Base-by-base conservation (phyloP, 2,888 invertebrate species). In the Phortica magna region DNA sequence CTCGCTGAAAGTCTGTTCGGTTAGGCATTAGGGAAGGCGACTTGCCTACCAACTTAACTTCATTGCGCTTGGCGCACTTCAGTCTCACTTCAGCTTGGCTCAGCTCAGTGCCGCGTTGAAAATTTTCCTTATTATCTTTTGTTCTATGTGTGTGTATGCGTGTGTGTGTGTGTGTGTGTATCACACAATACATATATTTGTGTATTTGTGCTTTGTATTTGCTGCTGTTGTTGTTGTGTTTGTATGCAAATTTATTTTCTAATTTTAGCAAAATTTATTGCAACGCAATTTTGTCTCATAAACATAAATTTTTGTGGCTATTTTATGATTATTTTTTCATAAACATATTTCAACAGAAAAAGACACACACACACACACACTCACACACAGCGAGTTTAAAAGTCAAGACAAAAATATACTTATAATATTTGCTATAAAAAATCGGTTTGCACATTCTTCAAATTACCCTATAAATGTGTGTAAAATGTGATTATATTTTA, bases 301-400 rank as follows among this genome's bases (percentile, higher is more conserved):
- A 71, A 71, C 70, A 71, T 71, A 71, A 71, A 53, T 71, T 71
- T 71, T 71, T 68, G 68, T 71, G 70, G 70, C 70, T 71, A 68
- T 71, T 71, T 71, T 71, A 71, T 71, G 55, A 71, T 71, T 71
- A 71, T 71, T 71, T 70, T 71, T 71, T 71, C 70, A 71, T 71
- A 71, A 71, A 71, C 53, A 71, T 71, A 55, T 71, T 55, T 71
- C 70, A 71, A 14, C 22, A 9, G 19, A 55, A 55, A 31, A 48
- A 48, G 9, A 48, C 48, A 48, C 43, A 43, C n/a, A 43, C 43
- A 43, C 43, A 43, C 43, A 43, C n/a, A n/a, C n/a, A n/a, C n/a
- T n/a, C n/a, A n/a, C n/a, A n/a, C n/a, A n/a, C n/a, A n/a, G n/a
- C n/a, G 31, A 31, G 31, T 31, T 31, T 31, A 31, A 31, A 31